These are phyloP conservation scores for Trematocara unimaculatum DNA, from an alignment of 2,113 vertebrate genomes.

Conservation along the genomic window DNA sequence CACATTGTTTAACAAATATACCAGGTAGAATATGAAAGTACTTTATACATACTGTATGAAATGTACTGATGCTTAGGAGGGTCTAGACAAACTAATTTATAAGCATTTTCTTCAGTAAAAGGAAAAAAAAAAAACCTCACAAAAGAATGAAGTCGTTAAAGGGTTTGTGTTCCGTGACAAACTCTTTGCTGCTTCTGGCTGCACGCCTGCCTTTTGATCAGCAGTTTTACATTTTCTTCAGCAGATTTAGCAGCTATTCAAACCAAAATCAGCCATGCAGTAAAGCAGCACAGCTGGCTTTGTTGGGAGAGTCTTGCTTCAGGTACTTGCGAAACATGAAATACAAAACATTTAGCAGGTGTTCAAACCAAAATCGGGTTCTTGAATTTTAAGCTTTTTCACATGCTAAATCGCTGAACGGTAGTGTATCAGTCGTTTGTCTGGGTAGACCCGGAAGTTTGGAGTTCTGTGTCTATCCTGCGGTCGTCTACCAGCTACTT, in stretches of 20 bases:
- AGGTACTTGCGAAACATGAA: background rate
- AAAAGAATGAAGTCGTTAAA: background rate
- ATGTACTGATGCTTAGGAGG: background rate
- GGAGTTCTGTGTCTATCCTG: background rate
- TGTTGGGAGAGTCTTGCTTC: background rate
- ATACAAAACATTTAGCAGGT: background rate
- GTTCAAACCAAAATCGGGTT: background rate
- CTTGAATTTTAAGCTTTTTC: background rate
- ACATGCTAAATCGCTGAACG: background rate
- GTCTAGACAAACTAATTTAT: background rate
- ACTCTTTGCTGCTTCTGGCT: background rate
- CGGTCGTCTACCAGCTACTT: rapidly evolving
- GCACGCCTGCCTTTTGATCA: background rate
- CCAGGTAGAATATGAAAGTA: background rate
- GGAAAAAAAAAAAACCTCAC: background rate
- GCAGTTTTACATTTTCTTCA: background rate
- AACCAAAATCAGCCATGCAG: background rate
- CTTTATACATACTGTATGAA: too few relatives aligned
- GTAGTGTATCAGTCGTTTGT: background rate
- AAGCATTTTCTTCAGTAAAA: background rate
- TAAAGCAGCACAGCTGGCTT: background rate
- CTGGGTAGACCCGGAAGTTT: rapidly evolving
- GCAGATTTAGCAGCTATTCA: background rate
- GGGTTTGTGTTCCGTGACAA: background rate
- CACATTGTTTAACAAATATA: background rate